These are phyloP conservation scores for Bibio marci DNA, from an alignment of 2,888 invertebrate species.

Conservation along the genomic window DNA sequence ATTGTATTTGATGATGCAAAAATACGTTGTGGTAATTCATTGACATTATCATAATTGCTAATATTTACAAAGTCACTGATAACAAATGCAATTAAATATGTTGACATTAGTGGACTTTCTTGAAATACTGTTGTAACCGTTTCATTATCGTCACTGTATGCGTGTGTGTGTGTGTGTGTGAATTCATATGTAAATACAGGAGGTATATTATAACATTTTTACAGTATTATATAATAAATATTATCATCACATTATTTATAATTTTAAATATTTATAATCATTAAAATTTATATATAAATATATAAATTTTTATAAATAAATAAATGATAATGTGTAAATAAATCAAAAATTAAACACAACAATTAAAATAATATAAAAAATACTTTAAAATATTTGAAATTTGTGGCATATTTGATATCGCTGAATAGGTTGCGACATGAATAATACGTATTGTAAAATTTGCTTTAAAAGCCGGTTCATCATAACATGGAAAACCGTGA, in stretches of 20 bases:
- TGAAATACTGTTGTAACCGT: constrained; percentile 19
- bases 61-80: constrained; percentile 55
- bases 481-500: constrained; percentile 49
- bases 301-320: no score
- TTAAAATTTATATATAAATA: no score
- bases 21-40: constrained; percentile 37
- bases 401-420: constrained; percentile 32
- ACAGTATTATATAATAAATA: no score
- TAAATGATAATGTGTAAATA: no score
- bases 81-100: constrained; percentile 72
- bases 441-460: constrained; percentile 23
- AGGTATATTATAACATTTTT: no score
- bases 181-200: no score
- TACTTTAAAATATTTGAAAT: constrained; percentile 13
- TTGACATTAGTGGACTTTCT: constrained; percentile 64
- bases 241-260: no score
- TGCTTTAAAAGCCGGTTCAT: constrained; percentile 60
- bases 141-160: constrained; percentile 26
- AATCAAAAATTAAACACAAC: no score
- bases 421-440: constrained; percentile 18
- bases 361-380: no score
- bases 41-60: constrained; percentile 25
- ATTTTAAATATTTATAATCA: no score
- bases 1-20: constrained; percentile 56
- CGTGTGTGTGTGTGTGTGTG: no score